Conservation (phyloP, 2,888 invertebrate species). For the Sminthurides aquaticus region DNA sequence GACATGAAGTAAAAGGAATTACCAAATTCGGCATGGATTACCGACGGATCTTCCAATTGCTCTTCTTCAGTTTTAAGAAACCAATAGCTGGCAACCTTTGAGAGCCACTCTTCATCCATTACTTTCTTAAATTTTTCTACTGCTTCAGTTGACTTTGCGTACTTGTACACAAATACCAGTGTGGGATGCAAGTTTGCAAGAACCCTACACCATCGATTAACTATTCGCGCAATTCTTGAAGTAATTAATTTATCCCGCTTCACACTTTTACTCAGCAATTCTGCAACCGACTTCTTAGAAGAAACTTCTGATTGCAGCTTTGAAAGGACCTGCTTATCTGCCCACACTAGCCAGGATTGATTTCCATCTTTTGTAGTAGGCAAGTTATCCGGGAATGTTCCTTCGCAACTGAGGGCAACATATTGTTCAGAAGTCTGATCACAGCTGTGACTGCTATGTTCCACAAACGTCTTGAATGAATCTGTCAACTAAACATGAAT, state of each 20-base stretch:
- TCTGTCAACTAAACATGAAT: background rate
- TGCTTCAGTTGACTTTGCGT: conserved; percentile 9
- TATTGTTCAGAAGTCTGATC: background rate
- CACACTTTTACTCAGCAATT: conserved; percentile 11
- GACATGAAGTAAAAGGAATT: no score
- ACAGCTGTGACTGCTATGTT: background rate
- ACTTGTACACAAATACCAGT: conserved; percentile 26
- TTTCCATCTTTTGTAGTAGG: background rate
- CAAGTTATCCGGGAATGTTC: background rate
- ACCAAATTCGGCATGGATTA: conserved; percentile 26
- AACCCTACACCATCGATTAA: conserved; percentile 36
- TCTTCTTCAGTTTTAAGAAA: conserved; percentile 28
- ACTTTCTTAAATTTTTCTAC: conserved; percentile 13
- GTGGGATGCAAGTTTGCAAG: conserved; percentile 35
- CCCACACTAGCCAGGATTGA: conserved; percentile 12
- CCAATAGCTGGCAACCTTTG: conserved; percentile 27
- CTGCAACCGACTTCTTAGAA: conserved; percentile 12
- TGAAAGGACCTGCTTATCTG: conserved; percentile 24
- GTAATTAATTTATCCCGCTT: conserved; percentile 10
- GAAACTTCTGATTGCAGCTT: conserved; percentile 25
- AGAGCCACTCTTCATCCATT: conserved; percentile 27
- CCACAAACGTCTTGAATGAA: background rate
- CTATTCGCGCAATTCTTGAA: conserved; percentile 23
- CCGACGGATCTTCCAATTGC: conserved; percentile 3
- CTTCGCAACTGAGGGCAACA: background rate